These are phyloP conservation scores for Drosophila auraria DNA, from an alignment of 1,140 invertebrate species.

Conservation along the genomic window DNA sequence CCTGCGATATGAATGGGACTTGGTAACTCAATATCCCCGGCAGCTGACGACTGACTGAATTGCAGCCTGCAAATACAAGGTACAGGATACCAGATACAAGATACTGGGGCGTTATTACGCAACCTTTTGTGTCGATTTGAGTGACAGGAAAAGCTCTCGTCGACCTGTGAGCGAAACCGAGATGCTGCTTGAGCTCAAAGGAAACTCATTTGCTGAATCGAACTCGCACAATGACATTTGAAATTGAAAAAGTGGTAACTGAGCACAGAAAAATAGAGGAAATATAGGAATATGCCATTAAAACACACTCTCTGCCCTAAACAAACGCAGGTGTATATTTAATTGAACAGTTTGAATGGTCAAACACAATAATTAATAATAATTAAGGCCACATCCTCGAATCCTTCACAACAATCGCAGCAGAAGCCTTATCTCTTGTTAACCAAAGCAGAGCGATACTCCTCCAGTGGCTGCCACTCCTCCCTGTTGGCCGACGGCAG, in stretches of 20 bases:
- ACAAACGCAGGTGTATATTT: background rate
- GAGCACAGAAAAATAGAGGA: no score
- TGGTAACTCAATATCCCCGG: conserved; percentile 68
- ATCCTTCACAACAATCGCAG: background rate
- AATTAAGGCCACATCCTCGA: background rate
- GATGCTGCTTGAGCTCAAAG: background rate
- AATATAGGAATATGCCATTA: background rate
- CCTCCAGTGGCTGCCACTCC: conserved; percentile 32
- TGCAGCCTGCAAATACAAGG: conserved; percentile 41
- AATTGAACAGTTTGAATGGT: background rate
- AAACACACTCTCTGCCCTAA: background rate
- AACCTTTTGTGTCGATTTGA: conserved; percentile 45
- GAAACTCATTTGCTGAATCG: background rate
- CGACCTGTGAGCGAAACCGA: background rate
- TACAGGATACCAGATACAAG: conserved; percentile 1
- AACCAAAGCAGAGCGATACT: conserved; percentile 43
- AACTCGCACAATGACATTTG: background rate
- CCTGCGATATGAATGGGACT: conserved; percentile 55
- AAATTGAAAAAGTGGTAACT: background rate
- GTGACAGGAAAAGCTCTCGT: conserved; percentile 19
- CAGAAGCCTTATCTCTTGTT: conserved; percentile 9
- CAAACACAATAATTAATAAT: background rate
- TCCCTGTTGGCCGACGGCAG: conserved; percentile 12
- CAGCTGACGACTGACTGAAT: conserved; percentile 52
- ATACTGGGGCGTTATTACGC: conserved; percentile 48